These are phyloP conservation scores for Melinaea marsaeus DNA, from an alignment of 2,888 invertebrate genomes.

Conservation along the genomic window DNA sequence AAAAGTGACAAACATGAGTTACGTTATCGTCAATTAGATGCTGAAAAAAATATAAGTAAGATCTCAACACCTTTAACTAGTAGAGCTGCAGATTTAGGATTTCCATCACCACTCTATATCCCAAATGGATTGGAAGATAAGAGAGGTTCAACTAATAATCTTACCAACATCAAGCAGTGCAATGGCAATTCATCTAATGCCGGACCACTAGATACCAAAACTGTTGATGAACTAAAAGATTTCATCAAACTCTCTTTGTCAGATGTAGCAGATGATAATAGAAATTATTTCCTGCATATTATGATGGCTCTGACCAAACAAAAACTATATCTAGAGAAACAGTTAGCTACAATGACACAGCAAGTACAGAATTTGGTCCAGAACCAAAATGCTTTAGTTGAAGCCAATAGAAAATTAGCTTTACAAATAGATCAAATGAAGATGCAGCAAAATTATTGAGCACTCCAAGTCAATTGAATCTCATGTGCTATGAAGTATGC, in stretches of 20 bases:
- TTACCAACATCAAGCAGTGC: conserved; percentile 42
- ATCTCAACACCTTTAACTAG: conserved; percentile 64
- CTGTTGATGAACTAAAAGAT: conserved; percentile 64
- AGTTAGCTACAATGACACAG: conserved; percentile 52
- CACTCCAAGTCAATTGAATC: conserved; percentile 6
- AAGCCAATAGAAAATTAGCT: conserved; percentile 70
- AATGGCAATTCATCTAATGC: conserved; percentile 24
- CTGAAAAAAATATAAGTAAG: conserved; percentile 61
- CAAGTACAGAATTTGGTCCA: conserved; percentile 57
- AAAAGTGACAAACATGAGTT: conserved; percentile 53
- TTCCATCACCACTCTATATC: conserved; percentile 52
- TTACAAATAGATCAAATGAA: conserved; percentile 71
- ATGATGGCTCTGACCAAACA: conserved; percentile 73
- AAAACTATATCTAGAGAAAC: conserved; percentile 67
- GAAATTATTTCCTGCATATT: conserved; percentile 66
- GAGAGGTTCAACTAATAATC: conserved; percentile 40
- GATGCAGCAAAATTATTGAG: conserved; percentile 40
- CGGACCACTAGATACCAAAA: conserved; percentile 42
- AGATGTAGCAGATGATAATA: conserved; percentile 65
- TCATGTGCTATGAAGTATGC: conserved; percentile 1
- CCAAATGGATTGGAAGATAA: conserved; percentile 54
- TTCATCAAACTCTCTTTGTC: conserved; percentile 58
- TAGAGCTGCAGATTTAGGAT: conserved; percentile 47
- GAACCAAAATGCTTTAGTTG: conserved; percentile 64
- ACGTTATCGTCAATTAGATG: conserved; percentile 48